These are phyloP conservation scores for Ladona fulva DNA, from an alignment of 1,140 invertebrate genomes.

Conservation along the genomic window DNA sequence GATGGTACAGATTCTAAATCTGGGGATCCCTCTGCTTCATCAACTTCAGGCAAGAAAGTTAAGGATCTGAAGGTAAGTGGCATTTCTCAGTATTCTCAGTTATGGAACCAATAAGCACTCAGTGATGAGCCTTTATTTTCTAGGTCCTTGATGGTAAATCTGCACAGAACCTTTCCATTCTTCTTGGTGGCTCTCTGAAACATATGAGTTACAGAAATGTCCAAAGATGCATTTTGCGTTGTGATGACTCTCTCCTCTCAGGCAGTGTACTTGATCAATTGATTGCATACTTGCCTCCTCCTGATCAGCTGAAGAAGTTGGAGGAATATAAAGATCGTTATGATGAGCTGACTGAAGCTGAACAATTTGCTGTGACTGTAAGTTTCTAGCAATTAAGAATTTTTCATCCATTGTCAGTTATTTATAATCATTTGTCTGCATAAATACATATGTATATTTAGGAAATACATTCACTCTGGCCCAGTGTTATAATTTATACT, in stretches of 20 bases:
- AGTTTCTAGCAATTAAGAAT: slow-evolving; percentile 34
- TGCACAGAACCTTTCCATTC: slow-evolving; percentile 90
- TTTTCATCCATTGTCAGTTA: background rate
- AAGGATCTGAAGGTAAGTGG: slow-evolving; percentile 62
- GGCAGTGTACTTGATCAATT: slow-evolving; percentile 74
- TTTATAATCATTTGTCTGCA: background rate
- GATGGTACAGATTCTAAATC: background rate
- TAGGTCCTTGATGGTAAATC: slow-evolving; percentile 80
- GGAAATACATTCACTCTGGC: background rate
- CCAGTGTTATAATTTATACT: slow-evolving; percentile 21
- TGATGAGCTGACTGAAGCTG: slow-evolving; percentile 80
- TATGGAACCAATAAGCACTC: too few relatives aligned
- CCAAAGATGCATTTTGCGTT: slow-evolving; percentile 68
- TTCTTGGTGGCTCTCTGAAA: slow-evolving; percentile 81
- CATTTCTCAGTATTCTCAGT: background rate
- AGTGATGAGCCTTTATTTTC: background rate
- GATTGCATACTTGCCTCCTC: slow-evolving; percentile 79
- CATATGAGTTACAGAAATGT: slow-evolving; percentile 82
- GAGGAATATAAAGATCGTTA: slow-evolving; percentile 66
- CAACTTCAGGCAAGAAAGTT: slow-evolving; percentile 57
- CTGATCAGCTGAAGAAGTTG: slow-evolving; percentile 77
- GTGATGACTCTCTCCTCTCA: slow-evolving; percentile 74
- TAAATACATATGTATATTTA: background rate
- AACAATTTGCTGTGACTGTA: slow-evolving; percentile 91
- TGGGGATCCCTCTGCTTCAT: background rate